Base-by-base conservation (phyloP, 2,797 vertebrate species). In the Podarcis lilfordi region DNA sequence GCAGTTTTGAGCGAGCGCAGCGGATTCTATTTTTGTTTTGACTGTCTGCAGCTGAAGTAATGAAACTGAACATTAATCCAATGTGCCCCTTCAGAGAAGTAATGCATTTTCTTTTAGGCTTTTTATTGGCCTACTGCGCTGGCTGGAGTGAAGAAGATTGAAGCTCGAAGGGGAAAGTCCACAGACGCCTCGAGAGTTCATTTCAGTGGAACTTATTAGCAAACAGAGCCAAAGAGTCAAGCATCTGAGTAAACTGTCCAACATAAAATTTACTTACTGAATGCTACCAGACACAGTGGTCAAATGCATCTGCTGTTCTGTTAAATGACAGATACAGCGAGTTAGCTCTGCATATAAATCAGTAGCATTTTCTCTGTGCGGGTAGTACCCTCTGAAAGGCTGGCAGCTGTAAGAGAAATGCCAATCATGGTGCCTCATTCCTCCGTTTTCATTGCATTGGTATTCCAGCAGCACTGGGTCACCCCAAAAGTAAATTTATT, bases 401-500 rank as follows among this genome's bases (percentile, higher is more conserved):
- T 95, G 93, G 85, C 92, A 94, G 81, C 59, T 37, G 43, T 81
- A 78, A 87, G 82, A 4, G 87, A 91, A 87, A 90, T 91, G 92
- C 88, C 94, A 94, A 35, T 94, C 93, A 92, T n/a, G 0, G 0
- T 86, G 75, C 82, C 88, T 88, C 82, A 85, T 72, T 92, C 92
- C 90, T 92, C 94, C 93, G 94, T 96, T 96, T 96, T 50, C 89
- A 96, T 94, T 80, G 50, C 85, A 94, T 96, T 95, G 91, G 82
- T 92, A 97, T 96, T 96, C 96, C 92, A 84, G 79, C 6, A 55
- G 92, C 64, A 43, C 76, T 84, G 88, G 86, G 79, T 88, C 93
- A 93, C 88, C 19, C 8, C 9, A 93, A 95, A 95, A 96, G 93
- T 91, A 91, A 96, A 96, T 96, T 93, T 95, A 94, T 92, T 92